Evolutionary conservation across 2,888 invertebrate genomes (phyloP).

Genomic region (Polyploca ridens): DNA sequence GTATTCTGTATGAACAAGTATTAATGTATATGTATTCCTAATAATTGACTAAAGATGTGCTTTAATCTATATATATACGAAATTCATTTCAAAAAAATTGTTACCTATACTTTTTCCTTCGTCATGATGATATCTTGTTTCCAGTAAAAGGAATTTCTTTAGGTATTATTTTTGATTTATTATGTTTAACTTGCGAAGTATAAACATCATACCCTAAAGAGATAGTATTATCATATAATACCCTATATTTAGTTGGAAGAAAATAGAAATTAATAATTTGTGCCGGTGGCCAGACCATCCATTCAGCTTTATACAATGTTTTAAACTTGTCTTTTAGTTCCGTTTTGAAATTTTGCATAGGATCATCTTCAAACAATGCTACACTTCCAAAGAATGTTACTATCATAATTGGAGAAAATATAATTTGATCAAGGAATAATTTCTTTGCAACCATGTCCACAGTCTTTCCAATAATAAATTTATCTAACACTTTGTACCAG

Average conservation of each 20-base stretch:
- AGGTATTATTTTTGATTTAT: constrained; percentile 43
- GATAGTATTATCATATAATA: constrained; percentile 95
- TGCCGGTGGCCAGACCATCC: constrained; percentile 97
- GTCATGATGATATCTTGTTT: constrained; percentile 29
- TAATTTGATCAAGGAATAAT: constrained; percentile 92
- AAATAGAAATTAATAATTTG: constrained; percentile 96
- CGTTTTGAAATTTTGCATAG: constrained; percentile 85
- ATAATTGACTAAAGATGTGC: background rate
- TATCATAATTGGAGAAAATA: constrained; percentile 94
- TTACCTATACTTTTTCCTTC: constrained; percentile 9
- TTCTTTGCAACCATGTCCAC: constrained; percentile 90
- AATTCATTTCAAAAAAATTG: background rate
- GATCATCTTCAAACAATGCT: constrained; percentile 89
- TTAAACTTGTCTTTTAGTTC: constrained; percentile 91
- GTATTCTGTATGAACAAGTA: background rate
- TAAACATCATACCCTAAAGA: constrained; percentile 95
- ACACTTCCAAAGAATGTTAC: constrained; percentile 92
- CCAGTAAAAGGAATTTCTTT: constrained; percentile 24
- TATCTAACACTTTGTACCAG: constrained; percentile 94
- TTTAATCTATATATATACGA: background rate
- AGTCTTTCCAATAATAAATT: constrained; percentile 88
- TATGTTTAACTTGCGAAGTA: constrained; percentile 92
- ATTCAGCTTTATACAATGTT: constrained; percentile 93
- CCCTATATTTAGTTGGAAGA: constrained; percentile 92
- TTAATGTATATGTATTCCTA: background rate